Evolutionary conservation across 1,140 invertebrate genomes (phyloP).

Genomic region (Eupristina koningsbergeri): DNA sequence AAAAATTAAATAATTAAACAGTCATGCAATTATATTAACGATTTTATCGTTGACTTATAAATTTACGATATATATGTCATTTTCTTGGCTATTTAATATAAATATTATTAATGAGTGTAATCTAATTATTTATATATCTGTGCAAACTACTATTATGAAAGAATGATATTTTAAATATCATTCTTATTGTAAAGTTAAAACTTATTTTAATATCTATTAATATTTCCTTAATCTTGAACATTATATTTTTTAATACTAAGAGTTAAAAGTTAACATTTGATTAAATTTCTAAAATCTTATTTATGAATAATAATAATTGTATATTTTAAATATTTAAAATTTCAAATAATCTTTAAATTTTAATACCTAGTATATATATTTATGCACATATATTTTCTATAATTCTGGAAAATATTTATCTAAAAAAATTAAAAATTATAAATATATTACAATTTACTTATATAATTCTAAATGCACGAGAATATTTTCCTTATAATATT

Average conservation of each 20-base stretch:
- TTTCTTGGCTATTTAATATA: slow-evolving; percentile 39
- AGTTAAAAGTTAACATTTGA: not conserved
- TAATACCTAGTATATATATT: not conserved
- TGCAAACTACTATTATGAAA: not conserved
- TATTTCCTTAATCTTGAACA: not conserved
- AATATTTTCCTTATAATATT: slow-evolving; percentile 24
- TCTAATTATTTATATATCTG: slow-evolving; percentile 26
- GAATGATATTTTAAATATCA: slow-evolving; percentile 29
- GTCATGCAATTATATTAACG: not conserved
- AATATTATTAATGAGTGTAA: slow-evolving; percentile 40
- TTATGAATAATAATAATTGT: not conserved
- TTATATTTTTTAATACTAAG: slow-evolving; percentile 22
- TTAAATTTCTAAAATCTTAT: not conserved
- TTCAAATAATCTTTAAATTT: too few species aligned
- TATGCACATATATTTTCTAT: not conserved
- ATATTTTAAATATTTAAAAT: too few species aligned
- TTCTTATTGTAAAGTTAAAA: slow-evolving; percentile 28
- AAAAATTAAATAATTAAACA: not conserved
- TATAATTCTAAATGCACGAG: slow-evolving; percentile 21
- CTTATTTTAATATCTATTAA: not conserved
- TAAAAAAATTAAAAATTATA: slow-evolving; percentile 2
- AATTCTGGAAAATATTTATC: slow-evolving; percentile 22
- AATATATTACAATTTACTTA: slow-evolving; percentile 35
- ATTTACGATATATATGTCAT: slow-evolving; percentile 34
- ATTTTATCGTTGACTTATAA: slow-evolving; percentile 34